Evolutionary conservation across 2,797 vertebrate species (phyloP), one percentile per base, ranked within the genome.

Genomic region (Chelmon rostratus): DNA sequence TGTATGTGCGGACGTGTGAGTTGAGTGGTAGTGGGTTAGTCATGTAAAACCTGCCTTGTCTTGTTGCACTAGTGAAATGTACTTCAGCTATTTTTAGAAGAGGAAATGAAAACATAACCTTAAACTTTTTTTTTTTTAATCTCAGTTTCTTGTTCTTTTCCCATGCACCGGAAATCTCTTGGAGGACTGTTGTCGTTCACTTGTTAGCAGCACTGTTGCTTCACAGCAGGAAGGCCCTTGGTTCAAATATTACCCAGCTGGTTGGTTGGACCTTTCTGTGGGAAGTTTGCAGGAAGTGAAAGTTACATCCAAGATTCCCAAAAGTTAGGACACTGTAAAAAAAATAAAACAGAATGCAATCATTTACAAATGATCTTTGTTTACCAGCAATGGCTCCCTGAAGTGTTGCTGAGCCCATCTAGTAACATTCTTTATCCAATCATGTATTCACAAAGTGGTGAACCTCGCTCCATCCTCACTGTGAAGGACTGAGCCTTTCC

Each of bases 1-100:
- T 76, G 62, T 76, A 11, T 83, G 72, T 50, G 79, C 42, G n/a
- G 6, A 62, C 19, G 1, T 69, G 25, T 76, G 57, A 69, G 42
- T 72, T 66, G 42, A 56, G 53, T 59, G 46, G 35, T 53, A 44
- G 53, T 21, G 58, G 53, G 52, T 63, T 38, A 59, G 70, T 74
- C 78, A 61, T 82, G 76, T 83, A 82, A 88, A 78, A 70, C 58
- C 53, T 37, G 50, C 81, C 54, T 76, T 58, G 62, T 82, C 78
- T 61, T 74, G 66, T 80, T 80, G 62, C 69, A 46, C 63, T n/a
- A 5, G 65, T 64, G 40, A 72, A 74, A 74, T 58, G 68, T 76
- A 68, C 61, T 73, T 67, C 12, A 18, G 72, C 57, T 86, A 84
- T 87, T 79, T 85, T 73, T 76, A 35, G 63, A 88, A 65, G 66